Base-by-base conservation (phyloP, 2,797 vertebrate species). In the Notamacropus eugenii region DNA sequence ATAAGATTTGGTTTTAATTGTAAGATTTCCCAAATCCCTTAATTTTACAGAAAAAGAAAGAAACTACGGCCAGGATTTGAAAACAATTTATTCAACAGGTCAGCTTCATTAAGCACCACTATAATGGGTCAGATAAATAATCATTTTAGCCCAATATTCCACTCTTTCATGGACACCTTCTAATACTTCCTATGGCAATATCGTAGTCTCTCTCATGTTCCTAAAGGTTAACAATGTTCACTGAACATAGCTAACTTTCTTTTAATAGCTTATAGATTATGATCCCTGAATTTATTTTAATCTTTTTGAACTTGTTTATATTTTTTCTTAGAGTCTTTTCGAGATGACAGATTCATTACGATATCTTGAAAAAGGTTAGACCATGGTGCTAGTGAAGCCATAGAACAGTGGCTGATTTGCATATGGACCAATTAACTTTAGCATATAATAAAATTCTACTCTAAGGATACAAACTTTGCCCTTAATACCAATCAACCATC, bases 321-420 rank as follows among this genome's bases (percentile, higher is more conserved):
- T 46, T 92, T 96, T 67, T 93, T 93, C 58, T 54, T 54, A 55
- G 57, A 94, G 12, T 52, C 55, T 59, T 1, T 11, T 10, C 14
- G 5, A 90, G 54, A 22, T 92, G 2, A 94, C 10, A 82, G 31
- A 62, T 57, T 93, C 58, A 67, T 11, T 31, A 59, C 91, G 50
- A 34, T 97, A 3, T 93, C 93, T 52, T 92, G 95, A 54, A 54
- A 0, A 54, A 92, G 28, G 67, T 93, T 96, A 93, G 94, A 55
- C 54, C 87, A 67, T 67, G 1, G 59, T 92, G 12, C 19, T 96
- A 24, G 90, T 74, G 9, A 12, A 4, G 82, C 57, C 67, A 74
- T 74, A 74, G 34, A 74, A n/a, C 14, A 74, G 34, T n/a, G 34
- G 13, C 31, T 67, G 62, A 74, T 74, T 74, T 74, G 62, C 34